Conservation (phyloP, 2,113 vertebrate species). For the Agelaius phoeniceus region DNA sequence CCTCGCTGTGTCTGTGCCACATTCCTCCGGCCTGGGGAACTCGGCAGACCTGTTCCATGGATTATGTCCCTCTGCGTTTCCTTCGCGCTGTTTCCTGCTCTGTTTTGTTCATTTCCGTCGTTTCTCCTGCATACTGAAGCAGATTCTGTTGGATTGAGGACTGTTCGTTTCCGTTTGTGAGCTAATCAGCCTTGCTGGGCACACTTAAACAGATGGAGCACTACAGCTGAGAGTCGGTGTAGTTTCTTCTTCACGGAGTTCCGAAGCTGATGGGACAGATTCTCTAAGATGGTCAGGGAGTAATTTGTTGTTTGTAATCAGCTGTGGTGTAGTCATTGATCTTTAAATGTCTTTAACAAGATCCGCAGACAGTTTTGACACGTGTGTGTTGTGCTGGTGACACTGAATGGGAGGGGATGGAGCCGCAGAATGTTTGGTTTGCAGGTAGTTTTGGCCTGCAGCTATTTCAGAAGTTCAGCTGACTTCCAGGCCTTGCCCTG, state of each 20-base stretch:
- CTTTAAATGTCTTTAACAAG: neutral
- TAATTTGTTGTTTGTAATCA: neutral
- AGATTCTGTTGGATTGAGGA: neutral
- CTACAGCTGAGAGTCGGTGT: neutral
- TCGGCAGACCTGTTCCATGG: neutral
- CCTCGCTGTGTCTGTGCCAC: neutral
- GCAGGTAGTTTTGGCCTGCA: neutral
- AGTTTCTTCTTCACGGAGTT: neutral
- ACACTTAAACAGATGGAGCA: accelerated
- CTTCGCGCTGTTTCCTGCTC: conserved; percentile 10
- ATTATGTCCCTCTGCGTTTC: neutral
- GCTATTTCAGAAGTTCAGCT: neutral
- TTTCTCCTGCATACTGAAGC: neutral
- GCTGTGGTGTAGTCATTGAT: accelerated
- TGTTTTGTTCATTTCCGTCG: neutral
- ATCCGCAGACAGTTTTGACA: accelerated
- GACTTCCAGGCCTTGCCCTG: neutral
- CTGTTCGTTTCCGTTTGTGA: neutral
- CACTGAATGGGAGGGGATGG: neutral
- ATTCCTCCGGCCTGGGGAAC: neutral
- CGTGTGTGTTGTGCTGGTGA: neutral
- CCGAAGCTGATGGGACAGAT: accelerated
- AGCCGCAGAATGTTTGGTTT: neutral
- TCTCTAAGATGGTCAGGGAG: accelerated
- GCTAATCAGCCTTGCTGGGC: neutral